These are phyloP conservation scores for Nudaria mundana DNA, from an alignment of 2,888 invertebrate genomes.

Conservation along the genomic window DNA sequence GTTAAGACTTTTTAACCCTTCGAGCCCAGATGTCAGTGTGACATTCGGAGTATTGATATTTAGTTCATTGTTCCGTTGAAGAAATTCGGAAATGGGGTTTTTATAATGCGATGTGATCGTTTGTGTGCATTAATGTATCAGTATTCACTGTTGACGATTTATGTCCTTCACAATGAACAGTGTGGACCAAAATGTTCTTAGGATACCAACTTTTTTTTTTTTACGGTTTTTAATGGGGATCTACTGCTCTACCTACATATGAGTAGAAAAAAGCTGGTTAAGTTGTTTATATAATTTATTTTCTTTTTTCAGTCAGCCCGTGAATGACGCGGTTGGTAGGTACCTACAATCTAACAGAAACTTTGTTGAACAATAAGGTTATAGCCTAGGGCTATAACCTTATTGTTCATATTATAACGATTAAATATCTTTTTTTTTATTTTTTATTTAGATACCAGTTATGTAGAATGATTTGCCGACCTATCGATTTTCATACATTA, in stretches of 20 bases:
- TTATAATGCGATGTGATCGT: slow-evolving; percentile 49
- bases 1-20: slow-evolving; percentile 54
- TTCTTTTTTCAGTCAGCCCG: no score
- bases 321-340: no score
- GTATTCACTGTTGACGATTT: slow-evolving; percentile 38
- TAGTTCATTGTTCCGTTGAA: slow-evolving; percentile 50
- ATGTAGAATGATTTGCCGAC: no score
- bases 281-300: no score
- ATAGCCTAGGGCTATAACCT: no score
- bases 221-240: background rate
- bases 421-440: no score
- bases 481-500: background rate
- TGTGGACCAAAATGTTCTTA: slow-evolving; percentile 35
- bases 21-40: slow-evolving; percentile 70
- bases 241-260: background rate
- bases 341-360: no score
- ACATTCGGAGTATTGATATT: slow-evolving; percentile 59
- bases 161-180: slow-evolving; percentile 37
- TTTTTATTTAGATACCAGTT: no score
- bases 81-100: slow-evolving; percentile 69
- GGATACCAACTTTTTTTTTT: slow-evolving; percentile 33
- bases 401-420: no score
- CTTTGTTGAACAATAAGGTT: no score
- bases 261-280: no score
- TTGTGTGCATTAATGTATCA: slow-evolving; percentile 51